These are phyloP conservation scores for Mirounga angustirostris DNA, from an alignment of 2,113 vertebrate genomes.

Conservation along the genomic window DNA sequence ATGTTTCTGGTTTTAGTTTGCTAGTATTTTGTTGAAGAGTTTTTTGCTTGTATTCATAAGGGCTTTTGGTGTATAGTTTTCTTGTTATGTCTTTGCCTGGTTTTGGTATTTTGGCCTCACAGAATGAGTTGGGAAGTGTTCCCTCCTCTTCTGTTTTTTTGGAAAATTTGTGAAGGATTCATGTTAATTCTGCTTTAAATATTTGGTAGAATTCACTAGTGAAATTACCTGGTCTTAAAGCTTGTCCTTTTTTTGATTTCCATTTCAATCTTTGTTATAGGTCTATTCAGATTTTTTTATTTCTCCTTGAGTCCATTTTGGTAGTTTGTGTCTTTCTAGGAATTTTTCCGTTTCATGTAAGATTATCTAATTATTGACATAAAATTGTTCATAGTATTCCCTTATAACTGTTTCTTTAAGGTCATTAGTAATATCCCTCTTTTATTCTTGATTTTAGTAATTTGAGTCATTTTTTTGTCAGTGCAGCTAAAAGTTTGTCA, in stretches of 20 bases:
- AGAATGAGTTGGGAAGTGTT: slow-evolving; percentile 1
- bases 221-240: background rate
- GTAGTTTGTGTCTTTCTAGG: background rate
- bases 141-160: background rate
- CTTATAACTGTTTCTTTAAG: background rate
- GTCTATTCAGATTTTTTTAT: background rate
- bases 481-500: background rate
- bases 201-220: background rate
- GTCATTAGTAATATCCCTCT: background rate
- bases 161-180: background rate
- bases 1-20: background rate
- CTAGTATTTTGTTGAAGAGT: background rate
- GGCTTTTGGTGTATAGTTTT: background rate
- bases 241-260: slow-evolving; percentile 24
- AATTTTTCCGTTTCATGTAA: slow-evolving; percentile 20
- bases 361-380: slow-evolving; percentile 23
- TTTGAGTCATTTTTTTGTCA: background rate
- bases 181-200: slow-evolving; percentile 23
- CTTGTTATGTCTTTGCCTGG: background rate
- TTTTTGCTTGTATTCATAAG: slow-evolving; percentile 5
- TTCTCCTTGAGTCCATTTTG: slow-evolving; percentile 9
- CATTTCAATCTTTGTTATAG: background rate
- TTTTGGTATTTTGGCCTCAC: background rate
- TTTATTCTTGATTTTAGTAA: slow-evolving; percentile 41
- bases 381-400: background rate